Evolutionary conservation across 2,888 invertebrate species (phyloP).

Genomic region (Hydrotaea diabolus): DNA sequence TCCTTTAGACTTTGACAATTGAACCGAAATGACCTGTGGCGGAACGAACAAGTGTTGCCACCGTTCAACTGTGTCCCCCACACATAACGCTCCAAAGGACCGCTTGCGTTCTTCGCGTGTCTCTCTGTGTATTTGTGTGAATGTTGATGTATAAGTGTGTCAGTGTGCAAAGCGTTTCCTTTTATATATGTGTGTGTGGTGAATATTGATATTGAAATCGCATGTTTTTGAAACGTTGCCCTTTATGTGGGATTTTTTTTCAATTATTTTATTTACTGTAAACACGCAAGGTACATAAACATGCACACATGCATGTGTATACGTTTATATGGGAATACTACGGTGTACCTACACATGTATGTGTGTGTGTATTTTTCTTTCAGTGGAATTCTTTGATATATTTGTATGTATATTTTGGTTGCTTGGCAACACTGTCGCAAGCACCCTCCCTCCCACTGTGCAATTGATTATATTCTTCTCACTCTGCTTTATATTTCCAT

Average conservation of each 20-base stretch:
- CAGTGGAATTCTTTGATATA: conserved; percentile 30
- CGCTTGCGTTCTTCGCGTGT: background rate
- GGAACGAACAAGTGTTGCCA: conserved; percentile 23
- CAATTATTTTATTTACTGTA: conserved; percentile 46
- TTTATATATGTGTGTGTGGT: background rate
- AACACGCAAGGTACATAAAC: conserved; percentile 27
- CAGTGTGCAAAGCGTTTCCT: too few species aligned
- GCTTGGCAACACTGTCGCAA: background rate
- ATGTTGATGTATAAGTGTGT: background rate
- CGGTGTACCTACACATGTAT: background rate
- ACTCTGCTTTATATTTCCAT: background rate
- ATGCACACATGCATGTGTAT: background rate
- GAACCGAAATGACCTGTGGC: conserved; percentile 17
- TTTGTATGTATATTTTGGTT: conserved; percentile 8
- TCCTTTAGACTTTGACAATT: conserved; percentile 19
- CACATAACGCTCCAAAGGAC: background rate
- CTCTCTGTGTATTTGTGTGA: background rate
- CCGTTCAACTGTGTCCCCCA: background rate
- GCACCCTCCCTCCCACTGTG: background rate
- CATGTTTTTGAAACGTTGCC: conserved; percentile 29
- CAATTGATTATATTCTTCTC: conserved; percentile 21
- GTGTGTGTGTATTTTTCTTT: background rate
- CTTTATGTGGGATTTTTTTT: conserved; percentile 1
- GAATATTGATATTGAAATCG: background rate
- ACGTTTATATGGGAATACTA: too few species aligned